Percentiles rank a stretch among this genome's conserved stretches.
Evolutionary conservation across 2,888 invertebrate species (phyloP).

Genomic region (Cosmopolites sordidus): DNA sequence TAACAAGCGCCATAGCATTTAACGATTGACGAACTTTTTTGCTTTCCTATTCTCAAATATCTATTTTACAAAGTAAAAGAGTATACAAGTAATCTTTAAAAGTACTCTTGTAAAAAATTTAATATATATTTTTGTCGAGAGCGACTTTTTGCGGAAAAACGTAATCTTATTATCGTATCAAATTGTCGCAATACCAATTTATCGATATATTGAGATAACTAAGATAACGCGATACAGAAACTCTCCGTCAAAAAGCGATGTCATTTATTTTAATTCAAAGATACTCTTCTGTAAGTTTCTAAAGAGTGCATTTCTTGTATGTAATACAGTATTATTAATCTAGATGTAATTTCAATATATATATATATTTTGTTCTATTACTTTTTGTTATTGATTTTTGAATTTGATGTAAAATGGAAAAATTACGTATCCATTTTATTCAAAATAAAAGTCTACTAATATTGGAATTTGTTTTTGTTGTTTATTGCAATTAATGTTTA

Average conservation of each 20-base stretch:
- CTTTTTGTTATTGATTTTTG: conserved; percentile 29
- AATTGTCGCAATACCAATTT: too few species aligned
- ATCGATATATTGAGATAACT: not conserved
- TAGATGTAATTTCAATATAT: conserved; percentile 40
- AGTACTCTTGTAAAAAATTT: not conserved
- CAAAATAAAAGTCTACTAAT: conserved; percentile 33
- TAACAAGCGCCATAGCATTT: conserved; percentile 46
- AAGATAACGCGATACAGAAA: not conserved
- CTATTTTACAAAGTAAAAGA: not conserved
- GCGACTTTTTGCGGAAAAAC: not conserved
- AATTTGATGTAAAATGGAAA: conserved; percentile 34
- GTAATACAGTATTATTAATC: conserved; percentile 83
- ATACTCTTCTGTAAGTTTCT: conserved; percentile 82
- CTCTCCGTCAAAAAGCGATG: not conserved
- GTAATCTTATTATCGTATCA: not conserved
- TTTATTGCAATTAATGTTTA: too few species aligned
- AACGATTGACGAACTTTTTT: conserved; percentile 42
- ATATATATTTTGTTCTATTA: conserved; percentile 23
- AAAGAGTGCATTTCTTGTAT: conserved; percentile 87
- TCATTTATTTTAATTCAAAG: conserved; percentile 18
- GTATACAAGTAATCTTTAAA: not conserved
- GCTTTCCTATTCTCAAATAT: conserved; percentile 5
- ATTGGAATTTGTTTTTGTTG: conserved; percentile 9
- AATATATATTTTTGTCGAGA: conserved; percentile 1
- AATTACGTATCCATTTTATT: conserved; percentile 19